Conservation (phyloP, 2,797 vertebrate genomes). For the Pseudochirops cupreus region DNA sequence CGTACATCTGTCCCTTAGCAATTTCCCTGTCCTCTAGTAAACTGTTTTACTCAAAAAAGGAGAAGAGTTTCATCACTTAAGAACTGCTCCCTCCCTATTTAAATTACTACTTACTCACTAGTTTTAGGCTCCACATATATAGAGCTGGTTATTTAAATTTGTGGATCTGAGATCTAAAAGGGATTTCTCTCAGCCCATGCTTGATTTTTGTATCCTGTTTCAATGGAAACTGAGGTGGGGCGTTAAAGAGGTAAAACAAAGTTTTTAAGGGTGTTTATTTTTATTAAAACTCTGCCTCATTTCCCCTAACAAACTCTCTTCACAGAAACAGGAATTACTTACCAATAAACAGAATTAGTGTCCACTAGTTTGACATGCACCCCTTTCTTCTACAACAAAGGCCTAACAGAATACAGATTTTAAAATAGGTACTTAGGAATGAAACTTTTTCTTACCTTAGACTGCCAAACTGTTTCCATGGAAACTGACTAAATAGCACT, state of each 20-base stretch:
- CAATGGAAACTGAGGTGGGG: rapidly evolving
- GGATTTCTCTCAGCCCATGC: rapidly evolving
- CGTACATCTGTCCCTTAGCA: background rate
- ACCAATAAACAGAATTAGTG: background rate
- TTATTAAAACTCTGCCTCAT: conserved; percentile 35
- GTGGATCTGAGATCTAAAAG: conserved; percentile 18
- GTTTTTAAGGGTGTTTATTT: background rate
- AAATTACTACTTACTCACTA: conserved; percentile 8
- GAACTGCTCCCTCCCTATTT: conserved; percentile 46
- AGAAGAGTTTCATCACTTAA: conserved; percentile 1
- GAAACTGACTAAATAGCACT: background rate
- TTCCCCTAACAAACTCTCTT: conserved; percentile 5
- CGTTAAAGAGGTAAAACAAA: background rate
- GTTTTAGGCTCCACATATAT: background rate
- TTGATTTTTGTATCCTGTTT: conserved; percentile 49
- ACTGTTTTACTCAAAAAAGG: conserved; percentile 36
- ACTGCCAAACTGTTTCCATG: background rate
- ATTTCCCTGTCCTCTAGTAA: conserved; percentile 19
- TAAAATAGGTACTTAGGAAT: background rate
- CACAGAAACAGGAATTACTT: background rate
- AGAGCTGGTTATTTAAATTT: conserved; percentile 49
- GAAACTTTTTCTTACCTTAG: background rate
- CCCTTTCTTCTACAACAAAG: background rate
- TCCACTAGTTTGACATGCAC: background rate
- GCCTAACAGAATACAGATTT: background rate